Evolutionary conservation across 2,113 vertebrate species (phyloP).

Genomic region (Seriola dumerili): DNA sequence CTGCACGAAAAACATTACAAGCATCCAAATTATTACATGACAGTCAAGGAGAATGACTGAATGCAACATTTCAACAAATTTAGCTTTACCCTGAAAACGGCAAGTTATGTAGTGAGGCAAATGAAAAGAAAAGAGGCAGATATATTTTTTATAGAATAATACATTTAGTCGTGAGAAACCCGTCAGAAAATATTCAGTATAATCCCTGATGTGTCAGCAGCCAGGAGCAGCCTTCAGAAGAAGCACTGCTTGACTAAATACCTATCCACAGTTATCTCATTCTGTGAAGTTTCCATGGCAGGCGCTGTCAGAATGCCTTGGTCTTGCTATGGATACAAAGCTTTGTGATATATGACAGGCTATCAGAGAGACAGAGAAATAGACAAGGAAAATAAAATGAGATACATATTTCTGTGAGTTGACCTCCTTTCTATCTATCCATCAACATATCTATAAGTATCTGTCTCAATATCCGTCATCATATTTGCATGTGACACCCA

Average conservation of each 20-base stretch:
- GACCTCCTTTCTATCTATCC: conserved; percentile 12
- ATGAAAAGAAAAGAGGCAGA: conserved; percentile 1
- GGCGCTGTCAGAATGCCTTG: conserved; percentile 56
- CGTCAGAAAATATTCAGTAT: conserved; percentile 26
- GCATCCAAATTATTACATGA: conserved; percentile 38
- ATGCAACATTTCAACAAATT: conserved; percentile 16
- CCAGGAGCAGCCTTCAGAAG: conserved; percentile 48
- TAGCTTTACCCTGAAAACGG: background rate
- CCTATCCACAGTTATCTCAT: conserved; percentile 64
- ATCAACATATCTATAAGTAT: background rate
- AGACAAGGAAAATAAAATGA: conserved; percentile 3
- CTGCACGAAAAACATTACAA: conserved; percentile 40
- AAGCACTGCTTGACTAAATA: conserved; percentile 65
- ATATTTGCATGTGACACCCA: conserved; percentile 2
- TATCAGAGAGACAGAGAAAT: conserved; percentile 27
- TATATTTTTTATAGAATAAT: conserved; percentile 26
- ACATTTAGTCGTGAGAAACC: conserved; percentile 22
- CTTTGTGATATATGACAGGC: conserved; percentile 55
- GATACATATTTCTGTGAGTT: conserved; percentile 10
- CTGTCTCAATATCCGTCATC: background rate
- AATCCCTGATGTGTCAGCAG: conserved; percentile 41
- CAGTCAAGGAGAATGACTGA: conserved; percentile 18
- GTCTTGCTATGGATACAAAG: conserved; percentile 40
- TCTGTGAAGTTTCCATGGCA: conserved; percentile 67
- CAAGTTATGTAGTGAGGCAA: conserved; percentile 12